Evolutionary conservation across 2,888 invertebrate species (phyloP), one percentile per base, ranked within the genome.

Genomic region (Neocrepidodera transversa): DNA sequence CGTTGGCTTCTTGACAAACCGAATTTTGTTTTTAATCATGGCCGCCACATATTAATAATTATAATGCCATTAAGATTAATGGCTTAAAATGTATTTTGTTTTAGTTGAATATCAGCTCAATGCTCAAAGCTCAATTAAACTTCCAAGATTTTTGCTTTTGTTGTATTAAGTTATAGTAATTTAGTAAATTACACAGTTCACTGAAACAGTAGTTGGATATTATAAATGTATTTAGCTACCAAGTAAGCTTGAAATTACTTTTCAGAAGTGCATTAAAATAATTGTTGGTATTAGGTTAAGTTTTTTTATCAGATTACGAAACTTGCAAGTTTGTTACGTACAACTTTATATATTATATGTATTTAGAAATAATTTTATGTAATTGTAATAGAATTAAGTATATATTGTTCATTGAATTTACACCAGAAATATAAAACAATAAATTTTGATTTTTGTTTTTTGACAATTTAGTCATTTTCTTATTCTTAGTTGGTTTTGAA

Each of bases 41-140:
- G 43, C 59, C 43, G 57, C 43, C n/a, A 23, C 45, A 58, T 63
- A 65, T 62, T 53, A 53, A 63, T 64, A 66, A 71, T 71, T 71
- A 71, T 68, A 68, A 56, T 67, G 59, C 62, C 71, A 71, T 71
- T 68, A 69, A 69, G 66, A 71, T 69, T 71, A 69, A 71, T 68
- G 71, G 65, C 63, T 67, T 69, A 68, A 23, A 69, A 66, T 68
- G 65, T 67, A 67, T 68, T 69, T 68, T 69, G 67, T 68, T 68
- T 67, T 62, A 66, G 65, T 68, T 64, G 68, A 68, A 67, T 70
- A 65, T 58, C 66, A 57, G 61, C 56, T 57, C 60, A 45, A 43
- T 45, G 43, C 45, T 54, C 26, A 6, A n/a, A 17, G 7, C 4
- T 28, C 35, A 64, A 68, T 68, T 68, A 68, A 56, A 59, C 56